Base-by-base conservation (phyloP, 2,797 vertebrate species). In the Crossoptilon crossoptilon region DNA sequence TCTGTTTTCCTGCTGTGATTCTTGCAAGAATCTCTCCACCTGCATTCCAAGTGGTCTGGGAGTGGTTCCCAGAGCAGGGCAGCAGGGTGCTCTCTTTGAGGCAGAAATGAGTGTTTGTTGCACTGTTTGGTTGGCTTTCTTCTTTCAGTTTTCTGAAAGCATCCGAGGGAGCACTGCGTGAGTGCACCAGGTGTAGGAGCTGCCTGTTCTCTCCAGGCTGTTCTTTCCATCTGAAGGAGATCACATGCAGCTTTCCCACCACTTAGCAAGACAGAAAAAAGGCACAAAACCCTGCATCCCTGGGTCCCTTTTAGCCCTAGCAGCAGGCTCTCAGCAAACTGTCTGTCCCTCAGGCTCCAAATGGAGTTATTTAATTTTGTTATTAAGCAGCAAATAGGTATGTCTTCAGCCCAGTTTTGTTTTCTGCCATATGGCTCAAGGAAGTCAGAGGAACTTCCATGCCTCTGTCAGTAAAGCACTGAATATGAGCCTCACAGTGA, bases 71-170 rank as follows among this genome's bases (percentile, higher is more conserved):
- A 12, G 81, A 73, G 92, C 82, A 55, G 29, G 78, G 70, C 87
- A 70, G 59, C 87, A 71, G 90, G 84, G 39, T 62, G 81, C 72
- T 91, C 69, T 70, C 79, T 89, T 6, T 43, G 77, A 93, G 93
- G 69, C 10, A 5, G 81, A 56, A 11, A 59, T 87, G 84, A 80
- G 39, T 67, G 66, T 84, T 67, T 93, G 80, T 96, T 90, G 23
- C 6, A 5, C 88, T 88, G 58, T n/a, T 44, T 19, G 18, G 9
- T 37, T 26, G 7, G 1, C 8, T 12, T 13, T 59, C 49, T 93
- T 59, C 33, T 87, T 31, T 46, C n/a, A 83, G 29, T 83, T 85
- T 89, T n/a, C 86, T 94, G 44, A 84, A 88, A 90, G 55, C 35
- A 1, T 93, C 82, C 71, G 91, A 76, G 75, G 83, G 84, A 90